These are phyloP conservation scores for Embidobia sp. DNA, from an alignment of 2,888 invertebrate genomes.

Conservation along the genomic window DNA sequence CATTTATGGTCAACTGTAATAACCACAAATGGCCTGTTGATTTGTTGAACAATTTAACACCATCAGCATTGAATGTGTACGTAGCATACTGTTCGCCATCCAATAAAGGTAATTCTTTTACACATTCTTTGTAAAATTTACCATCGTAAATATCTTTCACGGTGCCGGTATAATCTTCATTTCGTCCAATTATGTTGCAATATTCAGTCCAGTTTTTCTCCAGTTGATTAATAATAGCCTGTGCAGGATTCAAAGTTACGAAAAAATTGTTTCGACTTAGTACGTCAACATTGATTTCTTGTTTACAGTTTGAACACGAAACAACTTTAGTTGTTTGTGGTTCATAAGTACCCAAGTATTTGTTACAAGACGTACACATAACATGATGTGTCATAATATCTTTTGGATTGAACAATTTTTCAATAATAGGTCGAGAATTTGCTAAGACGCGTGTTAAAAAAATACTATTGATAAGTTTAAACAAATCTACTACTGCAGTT, in stretches of 20 bases:
- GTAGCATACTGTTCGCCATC: too few species aligned
- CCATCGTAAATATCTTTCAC: conserved; percentile 45
- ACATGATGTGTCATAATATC: conserved; percentile 41
- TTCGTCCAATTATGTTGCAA: not conserved
- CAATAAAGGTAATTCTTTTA: too few species aligned
- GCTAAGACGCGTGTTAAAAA: not conserved
- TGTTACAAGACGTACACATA: conserved; percentile 32
- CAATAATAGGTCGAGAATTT: conserved; percentile 35
- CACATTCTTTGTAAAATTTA: conserved; percentile 23
- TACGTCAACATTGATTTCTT: conserved; percentile 1
- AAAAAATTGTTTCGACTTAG: conserved; percentile 19
- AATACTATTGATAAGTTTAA: conserved; percentile 16
- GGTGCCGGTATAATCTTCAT: not conserved
- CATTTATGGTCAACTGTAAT: too few species aligned
- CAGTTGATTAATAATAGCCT: conserved; percentile 7
- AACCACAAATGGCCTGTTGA: too few species aligned
- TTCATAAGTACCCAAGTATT: conserved; percentile 2
- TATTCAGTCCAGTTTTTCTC: conserved; percentile 18
- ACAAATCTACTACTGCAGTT: conserved; percentile 12
- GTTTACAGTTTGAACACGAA: not conserved
- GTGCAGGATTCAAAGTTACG: conserved; percentile 4
- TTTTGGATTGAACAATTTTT: conserved; percentile 43
- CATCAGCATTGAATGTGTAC: too few species aligned
- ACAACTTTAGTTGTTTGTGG: not conserved
- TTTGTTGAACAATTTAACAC: too few species aligned